Evolutionary conservation across 2,797 vertebrate species (phyloP).

Genomic region (Lerista edwardsae): DNA sequence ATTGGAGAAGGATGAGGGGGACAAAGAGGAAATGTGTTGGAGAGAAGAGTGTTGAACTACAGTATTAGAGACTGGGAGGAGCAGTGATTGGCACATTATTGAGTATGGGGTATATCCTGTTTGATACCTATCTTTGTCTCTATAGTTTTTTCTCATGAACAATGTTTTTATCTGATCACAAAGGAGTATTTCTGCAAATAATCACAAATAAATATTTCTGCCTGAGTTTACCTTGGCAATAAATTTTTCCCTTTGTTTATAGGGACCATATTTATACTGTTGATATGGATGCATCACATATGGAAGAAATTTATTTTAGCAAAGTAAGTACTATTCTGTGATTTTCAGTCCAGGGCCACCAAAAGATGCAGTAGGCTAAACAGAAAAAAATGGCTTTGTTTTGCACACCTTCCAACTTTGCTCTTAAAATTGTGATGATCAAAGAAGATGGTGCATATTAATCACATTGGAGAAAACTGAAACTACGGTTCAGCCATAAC

Average conservation of each 20-base stretch:
- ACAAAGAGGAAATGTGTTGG: no score
- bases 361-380: constrained; percentile 33
- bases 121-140: neutral
- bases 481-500: constrained; percentile 3
- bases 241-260: constrained; percentile 71
- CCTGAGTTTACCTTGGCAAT: constrained; percentile 60
- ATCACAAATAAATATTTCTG: no score
- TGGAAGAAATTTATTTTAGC: constrained; percentile 97
- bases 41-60: no score
- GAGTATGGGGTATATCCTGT: neutral
- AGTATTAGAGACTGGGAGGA: no score
- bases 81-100: no score
- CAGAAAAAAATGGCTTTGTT: constrained; percentile 38
- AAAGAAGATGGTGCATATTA: constrained; percentile 49
- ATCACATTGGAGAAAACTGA: constrained; percentile 27
- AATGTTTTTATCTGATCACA: constrained; percentile 38
- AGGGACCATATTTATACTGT: constrained; percentile 99
- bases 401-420: constrained; percentile 23
- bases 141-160: neutral
- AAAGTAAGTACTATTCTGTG: constrained; percentile 89
- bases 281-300: constrained; percentile 90
- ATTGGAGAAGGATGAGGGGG: no score
- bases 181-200: constrained; percentile 19
- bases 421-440: constrained; percentile 54
- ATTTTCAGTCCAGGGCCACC: constrained; percentile 51